Conservation (phyloP, 1,140 invertebrate species). For the Psix sp. region DNA sequence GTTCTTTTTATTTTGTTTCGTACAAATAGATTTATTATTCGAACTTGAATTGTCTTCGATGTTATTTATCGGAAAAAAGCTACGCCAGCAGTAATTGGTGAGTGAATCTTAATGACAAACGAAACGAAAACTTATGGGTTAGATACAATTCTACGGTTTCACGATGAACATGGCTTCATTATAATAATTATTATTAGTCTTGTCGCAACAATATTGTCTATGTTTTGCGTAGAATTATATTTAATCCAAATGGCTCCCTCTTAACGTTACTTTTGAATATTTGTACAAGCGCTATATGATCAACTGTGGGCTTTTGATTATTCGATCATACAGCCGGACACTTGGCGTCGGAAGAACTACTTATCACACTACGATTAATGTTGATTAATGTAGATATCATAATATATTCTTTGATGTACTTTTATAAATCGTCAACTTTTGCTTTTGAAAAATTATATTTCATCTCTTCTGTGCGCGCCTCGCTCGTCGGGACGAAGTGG, state of each 20-base stretch:
- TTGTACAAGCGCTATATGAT: slow-evolving; percentile 52
- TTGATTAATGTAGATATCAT: slow-evolving; percentile 24
- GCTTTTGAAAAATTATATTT: slow-evolving; percentile 57
- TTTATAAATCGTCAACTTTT: slow-evolving; percentile 43
- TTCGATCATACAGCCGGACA: slow-evolving; percentile 52
- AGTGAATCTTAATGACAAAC: slow-evolving; percentile 20
- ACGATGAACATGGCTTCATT: slow-evolving; percentile 15
- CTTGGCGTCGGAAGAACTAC: slow-evolving; percentile 51
- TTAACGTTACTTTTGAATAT: slow-evolving; percentile 39
- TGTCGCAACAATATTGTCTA: slow-evolving; percentile 56
- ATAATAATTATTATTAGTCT: slow-evolving; percentile 29
- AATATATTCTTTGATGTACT: slow-evolving; percentile 48
- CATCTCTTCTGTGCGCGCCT: slow-evolving; percentile 46
- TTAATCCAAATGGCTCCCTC: slow-evolving; percentile 39
- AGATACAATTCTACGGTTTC: slow-evolving; percentile 51
- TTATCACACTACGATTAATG: slow-evolving; percentile 54
- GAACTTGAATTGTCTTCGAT: slow-evolving; percentile 54
- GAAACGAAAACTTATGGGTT: slow-evolving; percentile 43
- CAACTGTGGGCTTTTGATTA: slow-evolving; percentile 40
- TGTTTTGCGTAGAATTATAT: slow-evolving; percentile 56
- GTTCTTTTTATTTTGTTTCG: too few species aligned
- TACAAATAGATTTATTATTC: slow-evolving; percentile 52
- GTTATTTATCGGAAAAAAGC: slow-evolving; percentile 52
- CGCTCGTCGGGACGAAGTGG: slow-evolving; percentile 30
- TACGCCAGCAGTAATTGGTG: slow-evolving; percentile 32